A percentile compares a stretch with the other conserved stretches of the same genome.
phyloP scores from a whole-genome alignment of 2,113 vertebrate genomes.

The Sinocyclocheilus rhinocerous region DNA sequence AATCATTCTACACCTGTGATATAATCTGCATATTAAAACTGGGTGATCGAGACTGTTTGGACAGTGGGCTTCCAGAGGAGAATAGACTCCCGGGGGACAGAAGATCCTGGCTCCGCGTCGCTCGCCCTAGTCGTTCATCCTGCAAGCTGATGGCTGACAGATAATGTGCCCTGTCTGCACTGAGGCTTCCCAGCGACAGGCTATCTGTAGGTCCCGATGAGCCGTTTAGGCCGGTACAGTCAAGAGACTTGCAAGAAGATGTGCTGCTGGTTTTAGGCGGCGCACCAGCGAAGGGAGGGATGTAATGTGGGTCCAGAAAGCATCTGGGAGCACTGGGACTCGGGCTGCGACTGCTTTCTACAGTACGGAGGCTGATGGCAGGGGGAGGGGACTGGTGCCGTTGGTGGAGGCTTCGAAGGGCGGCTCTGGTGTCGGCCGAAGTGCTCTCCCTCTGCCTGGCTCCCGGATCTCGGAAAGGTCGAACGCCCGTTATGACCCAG shows the following conservation, averaged over 20 bases:
- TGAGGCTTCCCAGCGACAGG: constrained; percentile 72
- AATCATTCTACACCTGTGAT: constrained; percentile 82
- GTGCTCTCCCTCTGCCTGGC: constrained; percentile 64
- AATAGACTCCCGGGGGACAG: constrained; percentile 70
- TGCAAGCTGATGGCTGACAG: constrained; percentile 86
- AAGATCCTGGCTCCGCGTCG: constrained; percentile 77
- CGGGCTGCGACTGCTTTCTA: constrained; percentile 65
- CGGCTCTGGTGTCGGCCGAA: constrained; percentile 41
- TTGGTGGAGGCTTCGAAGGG: constrained; percentile 77
- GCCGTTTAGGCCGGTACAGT: constrained; percentile 55
- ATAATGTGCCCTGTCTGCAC: constrained; percentile 77
- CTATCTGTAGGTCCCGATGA: constrained; percentile 56
- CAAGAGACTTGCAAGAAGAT: constrained; percentile 93
- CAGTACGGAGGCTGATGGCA: constrained; percentile 31
- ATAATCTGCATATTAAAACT: constrained; percentile 94
- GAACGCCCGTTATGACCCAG: constrained; percentile 68
- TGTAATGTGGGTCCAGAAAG: constrained; percentile 84
- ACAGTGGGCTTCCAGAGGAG: constrained; percentile 75
- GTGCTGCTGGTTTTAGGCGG: constrained; percentile 94
- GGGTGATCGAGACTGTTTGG: constrained; percentile 88
- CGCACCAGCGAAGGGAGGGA: constrained; percentile 81
- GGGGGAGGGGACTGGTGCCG: constrained; percentile 68
- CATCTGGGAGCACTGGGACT: constrained; percentile 71
- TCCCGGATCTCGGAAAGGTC: constrained; percentile 77
- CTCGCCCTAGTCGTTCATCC: constrained; percentile 81